phyloP scores from a whole-genome alignment of 1,140 invertebrate species.

The Bombus affinis region DNA sequence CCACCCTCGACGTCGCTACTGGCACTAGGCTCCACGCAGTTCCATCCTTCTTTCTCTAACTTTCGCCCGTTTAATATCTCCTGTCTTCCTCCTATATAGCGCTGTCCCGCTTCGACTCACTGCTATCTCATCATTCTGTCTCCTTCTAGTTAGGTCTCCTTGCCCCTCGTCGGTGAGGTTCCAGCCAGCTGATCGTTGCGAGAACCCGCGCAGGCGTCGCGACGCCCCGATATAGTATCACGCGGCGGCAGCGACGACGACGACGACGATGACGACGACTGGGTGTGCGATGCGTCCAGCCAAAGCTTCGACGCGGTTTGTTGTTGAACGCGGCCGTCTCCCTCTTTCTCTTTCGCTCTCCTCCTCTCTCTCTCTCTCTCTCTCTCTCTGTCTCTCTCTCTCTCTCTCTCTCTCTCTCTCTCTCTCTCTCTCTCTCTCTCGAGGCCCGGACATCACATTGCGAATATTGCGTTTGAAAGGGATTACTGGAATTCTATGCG shows the following conservation, averaged over 20 bases:
- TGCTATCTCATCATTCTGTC: background rate
- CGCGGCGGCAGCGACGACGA: slow-evolving; percentile 15
- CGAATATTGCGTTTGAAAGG: background rate
- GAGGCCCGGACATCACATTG: background rate
- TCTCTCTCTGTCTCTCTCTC: too few species aligned
- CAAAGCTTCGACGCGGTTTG: background rate
- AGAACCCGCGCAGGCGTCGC: slow-evolving; percentile 78
- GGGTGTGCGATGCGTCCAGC: slow-evolving; percentile 6
- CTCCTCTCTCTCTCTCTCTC: too few species aligned
- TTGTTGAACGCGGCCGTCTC: background rate
- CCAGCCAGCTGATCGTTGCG: slow-evolving; percentile 80
- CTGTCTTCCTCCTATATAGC: background rate
- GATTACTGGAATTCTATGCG: slow-evolving; percentile 14
- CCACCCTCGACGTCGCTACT: slow-evolving; percentile 48
- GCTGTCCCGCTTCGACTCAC: background rate
- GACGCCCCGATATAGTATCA: slow-evolving; percentile 56
- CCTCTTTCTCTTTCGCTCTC: too few species aligned
- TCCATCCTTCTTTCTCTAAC: slow-evolving; percentile 10
- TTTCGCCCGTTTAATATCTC: background rate
- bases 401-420: too few species aligned
- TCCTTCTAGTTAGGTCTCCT: background rate
- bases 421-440: too few species aligned
- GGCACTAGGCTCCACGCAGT: slow-evolving; percentile 40
- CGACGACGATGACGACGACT: slow-evolving; percentile 18
- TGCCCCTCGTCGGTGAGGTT: slow-evolving; percentile 9